Conservation (phyloP, 35 echinoderm and acorn worm species). For the Anneissia japonica region DNA sequence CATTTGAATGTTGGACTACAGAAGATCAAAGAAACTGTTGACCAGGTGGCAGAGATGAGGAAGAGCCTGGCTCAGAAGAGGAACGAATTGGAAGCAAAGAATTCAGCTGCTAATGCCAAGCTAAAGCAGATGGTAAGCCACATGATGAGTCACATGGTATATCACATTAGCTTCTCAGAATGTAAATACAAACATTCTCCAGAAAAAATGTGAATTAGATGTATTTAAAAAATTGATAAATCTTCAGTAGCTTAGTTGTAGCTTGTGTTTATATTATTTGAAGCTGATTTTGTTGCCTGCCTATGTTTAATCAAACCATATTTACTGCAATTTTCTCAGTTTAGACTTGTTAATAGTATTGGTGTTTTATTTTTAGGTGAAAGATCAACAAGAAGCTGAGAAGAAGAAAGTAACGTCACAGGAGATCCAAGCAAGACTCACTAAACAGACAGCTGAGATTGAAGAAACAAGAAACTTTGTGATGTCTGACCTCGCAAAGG, state of each 20-base stretch:
- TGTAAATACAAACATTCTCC: too few relatives aligned
- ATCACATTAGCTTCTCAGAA: too few relatives aligned
- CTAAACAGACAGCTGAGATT: conserved; percentile 84
- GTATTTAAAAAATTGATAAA: too few relatives aligned
- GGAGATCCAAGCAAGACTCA: conserved; percentile 76
- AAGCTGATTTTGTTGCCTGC: neutral
- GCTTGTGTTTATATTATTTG: neutral
- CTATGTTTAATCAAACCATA: too few relatives aligned
- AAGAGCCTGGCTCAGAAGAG: conserved; percentile 96
- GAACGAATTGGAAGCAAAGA: conserved; percentile 92
- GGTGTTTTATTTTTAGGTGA: conserved; percentile 47
- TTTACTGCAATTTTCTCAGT: too few relatives aligned
- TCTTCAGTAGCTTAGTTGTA: neutral
- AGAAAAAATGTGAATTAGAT: too few relatives aligned
- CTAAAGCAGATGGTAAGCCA: conserved; percentile 99
- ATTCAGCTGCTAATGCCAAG: conserved; percentile 94
- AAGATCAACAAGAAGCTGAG: conserved; percentile 99
- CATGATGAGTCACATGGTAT: too few relatives aligned
- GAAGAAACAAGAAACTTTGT: conserved; percentile 63
- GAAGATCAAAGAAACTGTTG: conserved; percentile 99
- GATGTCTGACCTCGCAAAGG: conserved; percentile 78
- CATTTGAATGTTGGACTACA: conserved; percentile 98
- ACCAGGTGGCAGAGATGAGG: conserved; percentile 97
- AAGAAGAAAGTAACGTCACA: conserved; percentile 98
- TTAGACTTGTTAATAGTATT: too few relatives aligned